Evolutionary conservation across 2,797 vertebrate genomes (phyloP), one percentile per base, ranked within the genome.

Genomic region (Diplodus puntazzo): DNA sequence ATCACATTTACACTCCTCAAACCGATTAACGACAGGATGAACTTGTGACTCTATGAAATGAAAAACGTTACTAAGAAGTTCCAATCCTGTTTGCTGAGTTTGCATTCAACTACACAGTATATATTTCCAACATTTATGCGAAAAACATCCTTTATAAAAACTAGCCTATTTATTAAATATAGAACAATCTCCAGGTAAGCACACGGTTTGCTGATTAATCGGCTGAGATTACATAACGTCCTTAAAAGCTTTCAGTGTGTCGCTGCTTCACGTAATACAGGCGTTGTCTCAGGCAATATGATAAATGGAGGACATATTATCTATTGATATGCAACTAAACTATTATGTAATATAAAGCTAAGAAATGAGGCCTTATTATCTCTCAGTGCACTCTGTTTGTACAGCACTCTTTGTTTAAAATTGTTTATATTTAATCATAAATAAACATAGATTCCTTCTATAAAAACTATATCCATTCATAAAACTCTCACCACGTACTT

Each of bases 81-180:
- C 48, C n/a, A 81, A 77, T 80, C 54, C 61, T 73, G 59, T 25
- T 74, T 53, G 79, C 63, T 77, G 72, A 80, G 67, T 81, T 81
- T 87, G 84, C 84, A 85, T 91, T 83, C 48, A 76, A 80, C 72
- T 76, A 68, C 69, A 85, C 74, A 43, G 72, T 73, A 80, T 65
- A 80, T 54, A 80, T 64, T 81, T 81, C 73, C 79, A 75, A 81
- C 69, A 82, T 59, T 61, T 82, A 54, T 69, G 79, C 58, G 48
- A 81, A 89, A 89, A 90, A 88, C 73, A 81, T 82, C 69, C 77
- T 70, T 88, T 93, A 92, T 77, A 94, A 93, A 95, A 94, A 92
- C 85, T 90, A 92, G 54, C 84, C 84, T 88, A 90, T 90, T 92
- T 87, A 92, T 87, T 92, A 92, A 94, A 95, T 94, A 92, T 94